phyloP scores from a whole-genome alignment of 2,888 invertebrate genomes.

The Achlya flavicornis region DNA sequence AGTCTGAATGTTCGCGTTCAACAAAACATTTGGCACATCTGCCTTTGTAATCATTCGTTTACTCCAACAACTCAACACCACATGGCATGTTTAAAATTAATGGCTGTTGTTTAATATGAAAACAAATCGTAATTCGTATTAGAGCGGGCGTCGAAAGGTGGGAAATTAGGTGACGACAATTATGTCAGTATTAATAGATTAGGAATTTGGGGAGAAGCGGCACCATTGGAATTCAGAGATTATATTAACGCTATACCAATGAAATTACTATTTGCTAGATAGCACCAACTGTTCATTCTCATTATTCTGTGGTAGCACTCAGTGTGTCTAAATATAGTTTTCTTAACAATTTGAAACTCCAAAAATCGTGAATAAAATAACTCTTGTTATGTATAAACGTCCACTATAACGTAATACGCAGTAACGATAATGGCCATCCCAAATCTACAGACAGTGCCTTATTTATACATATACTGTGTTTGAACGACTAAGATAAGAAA shows the following conservation, averaged over 20 bases:
- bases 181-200: neutral
- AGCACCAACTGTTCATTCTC: no score
- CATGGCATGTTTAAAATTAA: conserved; percentile 36
- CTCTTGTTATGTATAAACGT: no score
- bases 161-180: conserved; percentile 9
- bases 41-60: conserved; percentile 30
- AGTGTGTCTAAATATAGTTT: no score
- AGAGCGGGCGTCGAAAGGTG: conserved; percentile 18
- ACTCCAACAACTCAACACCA: conserved; percentile 22
- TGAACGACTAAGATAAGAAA: conserved; percentile 37
- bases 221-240: neutral
- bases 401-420: conserved; percentile 16
- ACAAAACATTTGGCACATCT: conserved; percentile 30
- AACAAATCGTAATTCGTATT: conserved; percentile 29
- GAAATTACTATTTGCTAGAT: neutral
- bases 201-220: neutral
- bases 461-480: conserved; percentile 15
- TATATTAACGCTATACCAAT: neutral
- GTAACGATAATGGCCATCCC: conserved; percentile 14
- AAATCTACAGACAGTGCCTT: conserved; percentile 19
- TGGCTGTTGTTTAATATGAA: conserved; percentile 28
- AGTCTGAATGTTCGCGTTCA: conserved; percentile 22
- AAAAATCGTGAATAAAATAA: no score
- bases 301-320: no score
- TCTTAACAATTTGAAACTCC: no score